A percentile compares a stretch with the other conserved stretches of the same genome.
These are phyloP conservation scores for Platyrinchus mystaceus DNA, from an alignment of 2,797 vertebrate genomes.

Conservation along the genomic window DNA sequence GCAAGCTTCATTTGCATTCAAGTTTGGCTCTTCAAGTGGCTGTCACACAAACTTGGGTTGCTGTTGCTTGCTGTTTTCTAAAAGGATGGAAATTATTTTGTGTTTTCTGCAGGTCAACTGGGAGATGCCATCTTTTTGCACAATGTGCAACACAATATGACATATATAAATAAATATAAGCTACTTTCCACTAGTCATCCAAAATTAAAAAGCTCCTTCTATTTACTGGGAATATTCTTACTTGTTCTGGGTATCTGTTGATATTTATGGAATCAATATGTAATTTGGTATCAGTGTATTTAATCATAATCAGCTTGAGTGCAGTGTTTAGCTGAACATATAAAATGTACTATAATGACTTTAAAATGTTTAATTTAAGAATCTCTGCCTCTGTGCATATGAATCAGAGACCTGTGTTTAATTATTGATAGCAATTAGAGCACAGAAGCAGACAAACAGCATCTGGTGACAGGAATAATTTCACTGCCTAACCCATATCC, in stretches of 20 bases:
- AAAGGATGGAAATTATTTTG: background rate
- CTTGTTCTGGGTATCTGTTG: slow-evolving; percentile 51
- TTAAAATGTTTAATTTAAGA: slow-evolving; percentile 81
- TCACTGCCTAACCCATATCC: background rate
- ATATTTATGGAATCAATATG: slow-evolving; percentile 77
- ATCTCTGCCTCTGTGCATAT: slow-evolving; percentile 70
- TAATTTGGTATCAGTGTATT: slow-evolving; percentile 71
- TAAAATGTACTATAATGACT: slow-evolving; percentile 75
- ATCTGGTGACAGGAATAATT: slow-evolving; percentile 73
- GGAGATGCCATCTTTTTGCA: background rate
- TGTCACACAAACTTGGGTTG: background rate
- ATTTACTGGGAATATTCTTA: slow-evolving; percentile 55
- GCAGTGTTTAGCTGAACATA: slow-evolving; percentile 67
- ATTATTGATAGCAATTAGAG: slow-evolving; percentile 80
- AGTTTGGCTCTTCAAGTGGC: background rate
- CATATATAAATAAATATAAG: background rate
- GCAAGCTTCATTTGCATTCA: background rate
- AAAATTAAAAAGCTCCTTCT: slow-evolving; percentile 63
- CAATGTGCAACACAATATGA: background rate
- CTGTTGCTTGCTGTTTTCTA: background rate
- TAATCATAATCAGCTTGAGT: slow-evolving; percentile 73
- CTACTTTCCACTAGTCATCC: background rate
- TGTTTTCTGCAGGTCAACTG: background rate
- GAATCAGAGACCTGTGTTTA: slow-evolving; percentile 79
- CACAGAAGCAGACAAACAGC: slow-evolving; percentile 78